Conservation (phyloP, 2,797 vertebrate species). For the Ptychadena robeensis region DNA sequence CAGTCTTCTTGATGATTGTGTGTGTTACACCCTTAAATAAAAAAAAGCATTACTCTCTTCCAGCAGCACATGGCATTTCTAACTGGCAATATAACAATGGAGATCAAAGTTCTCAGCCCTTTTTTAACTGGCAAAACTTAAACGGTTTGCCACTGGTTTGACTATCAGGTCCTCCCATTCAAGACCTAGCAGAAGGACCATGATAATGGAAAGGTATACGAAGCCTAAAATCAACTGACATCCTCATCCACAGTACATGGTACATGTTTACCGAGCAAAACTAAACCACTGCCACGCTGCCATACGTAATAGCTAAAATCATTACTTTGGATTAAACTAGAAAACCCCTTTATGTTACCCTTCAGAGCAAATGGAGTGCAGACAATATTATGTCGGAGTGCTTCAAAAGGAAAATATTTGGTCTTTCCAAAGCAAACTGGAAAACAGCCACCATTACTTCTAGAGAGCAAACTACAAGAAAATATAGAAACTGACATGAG, state of each 20-base stretch:
- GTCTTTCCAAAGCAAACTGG: neutral
- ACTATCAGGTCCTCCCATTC: neutral
- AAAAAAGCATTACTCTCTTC: neutral
- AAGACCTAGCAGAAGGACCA: neutral
- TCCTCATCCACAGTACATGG: neutral
- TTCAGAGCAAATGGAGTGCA: constrained; percentile 1
- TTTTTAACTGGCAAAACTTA: neutral
- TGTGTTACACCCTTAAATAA: neutral
- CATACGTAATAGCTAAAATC: too few relatives aligned
- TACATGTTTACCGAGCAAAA: neutral
- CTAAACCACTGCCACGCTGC: too few relatives aligned
- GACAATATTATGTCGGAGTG: neutral
- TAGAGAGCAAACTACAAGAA: constrained; percentile 20
- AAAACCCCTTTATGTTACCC: constrained; percentile 8
- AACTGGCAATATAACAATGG: neutral
- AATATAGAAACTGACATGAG: neutral
- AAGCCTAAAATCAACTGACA: too few relatives aligned
- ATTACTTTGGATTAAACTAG: too few relatives aligned
- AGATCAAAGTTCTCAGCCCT: too few relatives aligned
- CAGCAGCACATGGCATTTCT: neutral
- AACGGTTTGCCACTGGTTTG: neutral
- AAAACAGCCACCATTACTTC: neutral
- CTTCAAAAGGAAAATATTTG: constrained; percentile 4
- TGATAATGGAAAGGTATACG: too few relatives aligned
- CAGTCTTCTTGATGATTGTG: neutral